Conservation (phyloP, 2,888 invertebrate species). For the Parnassius mnemosyne region DNA sequence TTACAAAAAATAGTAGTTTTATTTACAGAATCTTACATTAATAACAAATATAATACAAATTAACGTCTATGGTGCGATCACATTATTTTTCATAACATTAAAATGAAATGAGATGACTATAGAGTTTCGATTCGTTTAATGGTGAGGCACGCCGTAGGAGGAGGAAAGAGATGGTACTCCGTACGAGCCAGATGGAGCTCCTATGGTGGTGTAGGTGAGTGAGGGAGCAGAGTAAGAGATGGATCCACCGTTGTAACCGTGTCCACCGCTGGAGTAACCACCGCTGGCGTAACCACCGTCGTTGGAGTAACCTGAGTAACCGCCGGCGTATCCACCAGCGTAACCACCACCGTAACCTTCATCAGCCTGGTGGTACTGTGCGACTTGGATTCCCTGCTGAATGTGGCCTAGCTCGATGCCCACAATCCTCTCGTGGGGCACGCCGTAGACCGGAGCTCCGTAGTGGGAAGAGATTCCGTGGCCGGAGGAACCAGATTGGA, state of each 20-base stretch:
- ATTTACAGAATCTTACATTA: slow-evolving; percentile 80
- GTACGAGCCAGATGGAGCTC: slow-evolving; percentile 71
- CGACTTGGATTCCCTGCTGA: slow-evolving; percentile 92
- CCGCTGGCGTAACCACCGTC: slow-evolving; percentile 41
- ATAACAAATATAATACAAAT: slow-evolving; percentile 71
- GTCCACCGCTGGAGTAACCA: slow-evolving; percentile 41
- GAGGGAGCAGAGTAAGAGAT: slow-evolving; percentile 55
- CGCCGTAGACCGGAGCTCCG: slow-evolving; percentile 85
- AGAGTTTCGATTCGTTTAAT: slow-evolving; percentile 52
- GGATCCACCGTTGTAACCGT: slow-evolving; percentile 45
- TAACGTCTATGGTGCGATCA: slow-evolving; percentile 73
- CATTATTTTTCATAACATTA: slow-evolving; percentile 64
- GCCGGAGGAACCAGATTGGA: slow-evolving; percentile 71
- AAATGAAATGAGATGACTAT: slow-evolving; percentile 68
- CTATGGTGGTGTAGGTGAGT: slow-evolving; percentile 62
- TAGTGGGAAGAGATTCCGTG: slow-evolving; percentile 84
- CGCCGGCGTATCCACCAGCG: slow-evolving; percentile 62
- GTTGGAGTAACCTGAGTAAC: slow-evolving; percentile 38
- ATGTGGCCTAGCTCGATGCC: slow-evolving; percentile 92
- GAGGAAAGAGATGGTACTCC: slow-evolving; percentile 68
- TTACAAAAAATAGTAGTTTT: slow-evolving; percentile 62
- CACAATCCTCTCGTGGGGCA: slow-evolving; percentile 84
- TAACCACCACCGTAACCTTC: slow-evolving; percentile 68
- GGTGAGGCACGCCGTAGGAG: slow-evolving; percentile 71
- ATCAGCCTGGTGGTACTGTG: slow-evolving; percentile 89